phyloP scores from a whole-genome alignment of 2,797 vertebrate genomes.

The Enteromius thamalakanensis region DNA sequence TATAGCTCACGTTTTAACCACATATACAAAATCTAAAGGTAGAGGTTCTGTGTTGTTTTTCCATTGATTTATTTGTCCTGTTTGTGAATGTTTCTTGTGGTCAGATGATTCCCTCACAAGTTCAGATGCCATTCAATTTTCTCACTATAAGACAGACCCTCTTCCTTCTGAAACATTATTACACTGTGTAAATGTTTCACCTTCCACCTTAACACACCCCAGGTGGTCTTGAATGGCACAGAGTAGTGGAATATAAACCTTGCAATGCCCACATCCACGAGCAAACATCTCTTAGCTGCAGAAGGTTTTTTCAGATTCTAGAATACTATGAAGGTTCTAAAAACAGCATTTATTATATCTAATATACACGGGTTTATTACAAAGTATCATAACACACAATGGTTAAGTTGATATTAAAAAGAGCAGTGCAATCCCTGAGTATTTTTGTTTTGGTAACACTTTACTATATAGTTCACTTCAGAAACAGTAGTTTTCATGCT shows the following conservation, averaged over 20 bases:
- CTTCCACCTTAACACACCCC: constrained; percentile 62
- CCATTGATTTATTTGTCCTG: constrained; percentile 82
- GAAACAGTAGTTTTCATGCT: not conserved
- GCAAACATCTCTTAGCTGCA: constrained; percentile 76
- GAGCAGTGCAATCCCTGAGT: not conserved
- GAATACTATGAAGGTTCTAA: constrained; percentile 70
- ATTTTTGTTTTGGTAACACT: constrained; percentile 10
- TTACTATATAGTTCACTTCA: not conserved
- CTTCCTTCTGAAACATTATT: constrained; percentile 79
- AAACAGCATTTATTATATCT: not conserved
- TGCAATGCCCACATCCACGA: constrained; percentile 56
- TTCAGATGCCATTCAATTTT: constrained; percentile 83
- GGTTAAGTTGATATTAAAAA: not conserved
- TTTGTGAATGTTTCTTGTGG: constrained; percentile 82
- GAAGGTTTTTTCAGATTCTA: constrained; percentile 66
- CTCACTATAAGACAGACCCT: constrained; percentile 75
- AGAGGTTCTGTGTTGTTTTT: constrained; percentile 81
- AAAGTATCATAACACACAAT: not conserved
- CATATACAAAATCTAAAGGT: constrained; percentile 68
- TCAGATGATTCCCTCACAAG: constrained; percentile 76
- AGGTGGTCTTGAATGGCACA: constrained; percentile 82
- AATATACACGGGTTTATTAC: not conserved
- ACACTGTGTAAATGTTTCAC: constrained; percentile 81
- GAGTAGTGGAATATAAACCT: constrained; percentile 68
- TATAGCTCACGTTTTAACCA: constrained; percentile 5